Base-by-base conservation (phyloP, 2,888 invertebrate genomes). In the Sesamia inferens region DNA sequence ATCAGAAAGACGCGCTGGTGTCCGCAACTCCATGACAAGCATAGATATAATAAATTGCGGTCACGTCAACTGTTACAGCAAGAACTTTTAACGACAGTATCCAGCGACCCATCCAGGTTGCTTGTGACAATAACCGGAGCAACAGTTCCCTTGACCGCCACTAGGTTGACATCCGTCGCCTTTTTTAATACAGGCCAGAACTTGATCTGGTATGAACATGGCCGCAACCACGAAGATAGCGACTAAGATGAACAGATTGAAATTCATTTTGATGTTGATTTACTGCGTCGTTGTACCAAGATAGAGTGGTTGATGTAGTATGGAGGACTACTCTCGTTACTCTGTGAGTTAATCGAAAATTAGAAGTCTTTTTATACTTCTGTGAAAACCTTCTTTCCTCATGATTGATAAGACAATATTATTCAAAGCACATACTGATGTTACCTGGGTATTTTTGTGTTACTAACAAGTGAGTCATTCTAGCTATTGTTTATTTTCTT, bases 171-270 rank as follows among this genome's bases (percentile, higher is more conserved):
- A 65, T 2, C 65, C 58, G 31, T 39, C 6, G 31, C 57, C 65
- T 31, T 65, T 65, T 0, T 10, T 14, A 10, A 65, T 39, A 58
- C 65, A 65, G n/a, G 31, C 65, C 65, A 65, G 4, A 16, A 31
- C 65, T 58, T 65, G 58, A 16, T n/a, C 58, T 14, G 65, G 65
- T 10, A 65, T 58, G 31, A 65, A 65, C n/a, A 65, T 58, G 6
- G 65, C 65, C 2, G 65, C 65, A 4, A 65, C 65, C 6, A 65
- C 4, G 10, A 65, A 65, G 16, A 65, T 11, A 39, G 65, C 65
- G n/a, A 65, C 3, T 6, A 65, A 31, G 58, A 65, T n/a, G 65
- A 65, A 58, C 31, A 65, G 58, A 4, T n/a, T 65, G 58, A 58
- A 65, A 3, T 65, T 58, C 65, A 65, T 65, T 6, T 58, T 65